These are phyloP conservation scores for Hylaeus anthracinus DNA, from an alignment of 1,140 invertebrate species.

Conservation along the genomic window DNA sequence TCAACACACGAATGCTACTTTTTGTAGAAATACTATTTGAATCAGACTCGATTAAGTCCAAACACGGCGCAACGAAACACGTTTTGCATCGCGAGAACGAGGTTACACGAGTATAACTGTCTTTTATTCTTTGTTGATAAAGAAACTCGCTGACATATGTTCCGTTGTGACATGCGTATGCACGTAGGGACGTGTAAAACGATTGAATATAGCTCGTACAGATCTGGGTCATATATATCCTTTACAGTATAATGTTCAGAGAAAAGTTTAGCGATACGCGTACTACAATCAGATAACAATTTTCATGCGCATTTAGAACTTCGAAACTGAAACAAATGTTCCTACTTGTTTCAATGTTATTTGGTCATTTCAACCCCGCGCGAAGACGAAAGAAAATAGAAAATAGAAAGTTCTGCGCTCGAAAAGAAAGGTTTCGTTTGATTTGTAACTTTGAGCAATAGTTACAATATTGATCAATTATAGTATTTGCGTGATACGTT, in stretches of 20 bases:
- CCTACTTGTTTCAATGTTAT: too few species aligned
- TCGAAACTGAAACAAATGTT: background rate
- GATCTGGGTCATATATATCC: background rate
- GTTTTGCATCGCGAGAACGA: background rate
- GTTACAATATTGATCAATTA: too few species aligned
- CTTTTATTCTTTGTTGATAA: slow-evolving; percentile 24
- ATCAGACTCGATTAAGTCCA: background rate
- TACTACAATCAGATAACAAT: background rate
- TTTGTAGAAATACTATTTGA: background rate
- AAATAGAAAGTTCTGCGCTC: too few species aligned
- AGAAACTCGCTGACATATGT: slow-evolving; percentile 1
- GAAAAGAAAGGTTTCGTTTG: too few species aligned
- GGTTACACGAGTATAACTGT: background rate
- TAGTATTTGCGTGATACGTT: too few species aligned
- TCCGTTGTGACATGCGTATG: background rate
- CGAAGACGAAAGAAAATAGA: too few species aligned
- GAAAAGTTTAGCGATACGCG: background rate
- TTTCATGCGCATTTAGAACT: background rate
- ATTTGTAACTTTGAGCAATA: too few species aligned
- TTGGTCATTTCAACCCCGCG: too few species aligned
- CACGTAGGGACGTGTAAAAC: background rate
- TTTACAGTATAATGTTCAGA: background rate
- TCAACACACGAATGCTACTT: background rate
- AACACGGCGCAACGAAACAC: background rate
- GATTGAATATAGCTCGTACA: background rate